These are phyloP conservation scores for Hirtodrosophila alboralis DNA, from an alignment of 2,888 invertebrate genomes.

Conservation along the genomic window DNA sequence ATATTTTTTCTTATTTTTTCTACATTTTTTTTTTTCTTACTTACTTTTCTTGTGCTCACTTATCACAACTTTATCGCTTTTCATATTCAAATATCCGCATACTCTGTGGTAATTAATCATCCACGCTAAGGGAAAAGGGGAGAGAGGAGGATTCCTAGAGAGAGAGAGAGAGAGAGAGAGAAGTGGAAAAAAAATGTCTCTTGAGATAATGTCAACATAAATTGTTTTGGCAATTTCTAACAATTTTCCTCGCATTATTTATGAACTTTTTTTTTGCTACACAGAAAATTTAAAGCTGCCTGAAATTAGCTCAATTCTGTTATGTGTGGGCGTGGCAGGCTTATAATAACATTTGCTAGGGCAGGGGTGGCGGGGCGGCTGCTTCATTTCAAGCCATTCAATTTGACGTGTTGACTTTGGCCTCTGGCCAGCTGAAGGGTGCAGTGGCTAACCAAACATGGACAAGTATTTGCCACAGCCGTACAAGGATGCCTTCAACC, in stretches of 20 bases:
- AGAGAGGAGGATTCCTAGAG: neutral
- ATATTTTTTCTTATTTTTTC: constrained; percentile 7
- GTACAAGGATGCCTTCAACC: neutral
- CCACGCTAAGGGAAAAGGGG: constrained; percentile 11
- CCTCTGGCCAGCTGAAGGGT: constrained; percentile 47
- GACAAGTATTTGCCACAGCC: constrained; percentile 4
- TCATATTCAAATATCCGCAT: constrained; percentile 68
- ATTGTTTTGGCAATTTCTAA: constrained; percentile 84
- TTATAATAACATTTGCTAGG: constrained; percentile 6
- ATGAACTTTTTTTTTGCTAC: constrained; percentile 51
- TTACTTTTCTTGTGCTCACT: constrained; percentile 41
- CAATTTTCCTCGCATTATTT: constrained; percentile 82
- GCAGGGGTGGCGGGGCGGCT: neutral
- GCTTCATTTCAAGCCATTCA: constrained; percentile 41
- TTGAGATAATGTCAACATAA: constrained; percentile 84
- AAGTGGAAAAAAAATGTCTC: constrained; percentile 75
- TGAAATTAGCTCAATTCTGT: constrained; percentile 54
- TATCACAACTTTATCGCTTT: constrained; percentile 66
- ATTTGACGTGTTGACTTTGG: constrained; percentile 69
- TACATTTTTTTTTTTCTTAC: constrained; percentile 16
- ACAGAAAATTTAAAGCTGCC: constrained; percentile 39
- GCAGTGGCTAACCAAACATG: constrained; percentile 35
- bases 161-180: too few species aligned
- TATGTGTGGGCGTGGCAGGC: constrained; percentile 44
- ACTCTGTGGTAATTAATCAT: constrained; percentile 67